phyloP scores from a whole-genome alignment of 2,888 invertebrate genomes.

The Rhingia campestris region DNA sequence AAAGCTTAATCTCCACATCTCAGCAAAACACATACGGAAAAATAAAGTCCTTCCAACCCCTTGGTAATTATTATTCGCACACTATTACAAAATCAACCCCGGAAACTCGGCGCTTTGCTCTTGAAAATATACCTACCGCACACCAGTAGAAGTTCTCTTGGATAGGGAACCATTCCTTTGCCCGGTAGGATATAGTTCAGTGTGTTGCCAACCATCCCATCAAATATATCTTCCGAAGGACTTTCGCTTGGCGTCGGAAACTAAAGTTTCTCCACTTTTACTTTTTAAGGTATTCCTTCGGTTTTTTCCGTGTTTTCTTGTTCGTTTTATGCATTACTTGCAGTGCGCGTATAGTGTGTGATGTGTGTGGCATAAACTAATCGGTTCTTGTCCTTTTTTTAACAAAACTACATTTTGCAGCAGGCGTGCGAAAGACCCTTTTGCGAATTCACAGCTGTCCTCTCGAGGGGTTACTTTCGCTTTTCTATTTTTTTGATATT shows the following conservation, averaged over 20 bases:
- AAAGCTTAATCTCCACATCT: constrained; percentile 3
- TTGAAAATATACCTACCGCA: constrained; percentile 59
- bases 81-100: constrained; percentile 52
- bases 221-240: constrained; percentile 67
- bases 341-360: constrained; percentile 9
- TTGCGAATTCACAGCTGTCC: constrained; percentile 55
- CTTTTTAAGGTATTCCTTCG: constrained; percentile 61
- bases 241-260: constrained; percentile 65
- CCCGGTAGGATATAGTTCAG: constrained; percentile 79
- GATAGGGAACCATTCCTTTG: constrained; percentile 78
- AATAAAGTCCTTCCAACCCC: constrained; percentile 55
- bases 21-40: constrained; percentile 16
- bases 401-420: constrained; percentile 2
- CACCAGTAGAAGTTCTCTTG: constrained; percentile 57
- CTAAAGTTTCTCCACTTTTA: constrained; percentile 68
- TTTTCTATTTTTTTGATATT: constrained; percentile 43
- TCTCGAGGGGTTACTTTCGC: constrained; percentile 46
- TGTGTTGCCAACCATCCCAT: constrained; percentile 76
- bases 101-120: constrained; percentile 63
- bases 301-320: constrained; percentile 16
- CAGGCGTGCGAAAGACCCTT: constrained; percentile 13
- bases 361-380: constrained; percentile 15
- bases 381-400: constrained; percentile 3
- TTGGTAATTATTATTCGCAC: constrained; percentile 47
- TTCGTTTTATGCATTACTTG: neutral